A percentile compares a stretch with the other conserved stretches of the same genome.
phyloP scores from a whole-genome alignment of 2,113 vertebrate genomes.

The Physeter macrocephalus region DNA sequence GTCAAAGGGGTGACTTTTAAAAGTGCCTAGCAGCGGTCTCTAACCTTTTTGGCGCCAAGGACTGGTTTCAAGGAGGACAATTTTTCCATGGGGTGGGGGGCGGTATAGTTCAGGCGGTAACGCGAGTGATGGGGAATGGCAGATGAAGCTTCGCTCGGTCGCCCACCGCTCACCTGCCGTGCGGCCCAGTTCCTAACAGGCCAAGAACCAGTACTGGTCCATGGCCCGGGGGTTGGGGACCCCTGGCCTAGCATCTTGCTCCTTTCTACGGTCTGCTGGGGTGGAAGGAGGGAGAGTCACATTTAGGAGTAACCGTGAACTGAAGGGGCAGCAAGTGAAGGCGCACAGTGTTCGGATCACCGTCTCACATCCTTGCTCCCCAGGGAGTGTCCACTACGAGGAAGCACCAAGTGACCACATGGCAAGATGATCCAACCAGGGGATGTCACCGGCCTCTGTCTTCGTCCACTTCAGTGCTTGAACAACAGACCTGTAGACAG shows the following conservation, averaged over 20 bases:
- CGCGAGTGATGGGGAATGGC: rapidly evolving
- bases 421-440: background rate
- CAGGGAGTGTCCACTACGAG: background rate
- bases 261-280: background rate
- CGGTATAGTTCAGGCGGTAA: too few relatives aligned
- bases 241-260: background rate
- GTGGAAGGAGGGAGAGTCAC: background rate
- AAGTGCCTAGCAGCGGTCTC: background rate
- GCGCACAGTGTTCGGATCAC: background rate
- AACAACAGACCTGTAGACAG: background rate
- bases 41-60: too few relatives aligned
- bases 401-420: rapidly evolving
- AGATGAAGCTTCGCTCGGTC: too few relatives aligned
- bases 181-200: too few relatives aligned
- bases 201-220: too few relatives aligned
- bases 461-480: background rate
- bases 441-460: background rate
- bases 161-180: too few relatives aligned
- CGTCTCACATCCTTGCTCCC: background rate
- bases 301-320: background rate
- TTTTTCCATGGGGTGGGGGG: too few relatives aligned
- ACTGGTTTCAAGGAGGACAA: too few relatives aligned
- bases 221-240: too few relatives aligned
- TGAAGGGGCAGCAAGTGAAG: background rate
- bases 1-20: background rate